Conservation (phyloP, 2,797 vertebrate species). For the Premnoplex brunnescens region DNA sequence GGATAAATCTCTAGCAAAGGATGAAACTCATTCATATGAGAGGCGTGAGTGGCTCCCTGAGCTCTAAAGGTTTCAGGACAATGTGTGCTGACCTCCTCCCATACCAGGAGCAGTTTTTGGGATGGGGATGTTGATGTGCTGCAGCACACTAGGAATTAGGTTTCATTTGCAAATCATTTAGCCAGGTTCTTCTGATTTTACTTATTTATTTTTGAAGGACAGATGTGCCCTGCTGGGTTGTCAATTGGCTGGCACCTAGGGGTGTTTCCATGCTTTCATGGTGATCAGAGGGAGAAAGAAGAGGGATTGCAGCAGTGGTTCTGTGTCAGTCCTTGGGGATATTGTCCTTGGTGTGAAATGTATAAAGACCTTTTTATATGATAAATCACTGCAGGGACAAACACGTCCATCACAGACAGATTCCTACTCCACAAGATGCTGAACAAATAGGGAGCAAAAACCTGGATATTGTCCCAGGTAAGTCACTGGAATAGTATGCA, state of each 20-base stretch:
- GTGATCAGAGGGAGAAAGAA: conserved; percentile 14
- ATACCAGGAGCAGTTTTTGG: not conserved
- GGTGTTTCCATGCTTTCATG: not conserved
- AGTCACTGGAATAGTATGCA: fast-evolving
- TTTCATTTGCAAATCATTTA: conserved; percentile 15
- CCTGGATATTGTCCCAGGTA: not conserved
- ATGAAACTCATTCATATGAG: not conserved
- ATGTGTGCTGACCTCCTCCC: not conserved
- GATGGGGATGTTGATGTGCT: not conserved
- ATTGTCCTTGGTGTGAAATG: not conserved
- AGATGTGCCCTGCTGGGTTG: not conserved
- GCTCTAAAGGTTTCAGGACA: not conserved
- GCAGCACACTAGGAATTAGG: not conserved
- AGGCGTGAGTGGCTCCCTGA: not conserved
- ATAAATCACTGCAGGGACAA: not conserved
- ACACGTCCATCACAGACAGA: not conserved
- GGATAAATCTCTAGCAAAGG: not conserved
- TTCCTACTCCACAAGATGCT: not conserved
- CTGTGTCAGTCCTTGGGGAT: not conserved
- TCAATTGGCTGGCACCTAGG: not conserved
- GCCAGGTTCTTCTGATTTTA: not conserved
- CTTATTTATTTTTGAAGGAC: not conserved
- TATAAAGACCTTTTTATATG: not conserved
- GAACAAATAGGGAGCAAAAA: not conserved
- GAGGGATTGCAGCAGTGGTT: not conserved